Conservation (phyloP, 2,888 invertebrate genomes). For the Xestobium rufovillosum region DNA sequence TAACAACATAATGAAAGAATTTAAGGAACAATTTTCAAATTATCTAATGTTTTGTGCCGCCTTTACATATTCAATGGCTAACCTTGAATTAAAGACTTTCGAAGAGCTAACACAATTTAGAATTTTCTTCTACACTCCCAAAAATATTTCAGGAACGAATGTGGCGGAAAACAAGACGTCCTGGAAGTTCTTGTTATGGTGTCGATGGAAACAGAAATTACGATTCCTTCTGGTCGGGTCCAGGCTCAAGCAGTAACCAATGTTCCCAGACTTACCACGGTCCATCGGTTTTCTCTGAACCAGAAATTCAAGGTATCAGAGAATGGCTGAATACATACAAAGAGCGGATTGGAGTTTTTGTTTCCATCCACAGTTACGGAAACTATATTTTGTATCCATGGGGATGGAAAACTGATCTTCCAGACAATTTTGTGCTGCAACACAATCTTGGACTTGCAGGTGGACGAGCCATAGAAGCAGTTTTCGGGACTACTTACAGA, state of each 20-base stretch:
- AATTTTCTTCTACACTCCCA: no score
- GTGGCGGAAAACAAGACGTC: conserved; percentile 30
- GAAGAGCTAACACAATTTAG: no score
- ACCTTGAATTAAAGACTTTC: no score
- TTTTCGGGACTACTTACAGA: conserved; percentile 42
- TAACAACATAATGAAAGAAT: no score
- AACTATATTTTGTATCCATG: conserved; percentile 61
- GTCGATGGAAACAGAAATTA: conserved; percentile 49
- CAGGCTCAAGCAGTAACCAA: conserved; percentile 33
- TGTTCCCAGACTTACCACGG: conserved; percentile 48
- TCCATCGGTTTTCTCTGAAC: conserved; percentile 43
- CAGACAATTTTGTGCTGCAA: conserved; percentile 38
- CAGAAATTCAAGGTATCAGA: conserved; percentile 52
- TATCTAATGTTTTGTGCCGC: no score
- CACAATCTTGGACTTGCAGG: conserved; percentile 43
- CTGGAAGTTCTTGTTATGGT: conserved; percentile 22
- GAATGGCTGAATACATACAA: conserved; percentile 45
- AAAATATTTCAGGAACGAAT: conserved; percentile 26
- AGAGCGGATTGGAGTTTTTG: conserved; percentile 52
- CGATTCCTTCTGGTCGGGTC: conserved; percentile 58
- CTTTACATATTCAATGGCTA: no score
- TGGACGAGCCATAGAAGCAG: conserved; percentile 40
- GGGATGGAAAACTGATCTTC: conserved; percentile 53
- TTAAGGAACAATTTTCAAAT: no score
- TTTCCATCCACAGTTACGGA: conserved; percentile 70